phyloP scores from a whole-genome alignment of 2,888 invertebrate species.

The Tinea pellionella region DNA sequence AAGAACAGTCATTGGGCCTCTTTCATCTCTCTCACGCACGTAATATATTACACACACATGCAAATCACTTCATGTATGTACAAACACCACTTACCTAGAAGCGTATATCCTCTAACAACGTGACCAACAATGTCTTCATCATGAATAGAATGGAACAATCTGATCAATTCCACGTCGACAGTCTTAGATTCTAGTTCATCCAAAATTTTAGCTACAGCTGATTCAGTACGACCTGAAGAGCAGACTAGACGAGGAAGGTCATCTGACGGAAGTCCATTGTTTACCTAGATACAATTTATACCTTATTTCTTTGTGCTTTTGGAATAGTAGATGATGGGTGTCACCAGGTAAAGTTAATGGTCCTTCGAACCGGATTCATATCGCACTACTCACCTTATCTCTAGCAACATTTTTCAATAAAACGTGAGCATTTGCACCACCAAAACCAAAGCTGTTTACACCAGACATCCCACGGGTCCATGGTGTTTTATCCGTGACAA shows the following conservation, averaged over 20 bases:
- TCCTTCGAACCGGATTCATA: too few species aligned
- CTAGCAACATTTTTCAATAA: constrained; percentile 72
- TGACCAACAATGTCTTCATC: constrained; percentile 71
- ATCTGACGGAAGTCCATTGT: constrained; percentile 72
- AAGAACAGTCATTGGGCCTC: too few species aligned
- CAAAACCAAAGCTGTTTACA: constrained; percentile 94
- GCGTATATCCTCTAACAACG: constrained; percentile 80
- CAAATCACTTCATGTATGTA: background rate
- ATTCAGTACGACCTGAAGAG: constrained; percentile 83
- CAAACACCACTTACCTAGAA: constrained; percentile 52
- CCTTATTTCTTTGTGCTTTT: too few species aligned
- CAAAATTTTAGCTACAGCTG: constrained; percentile 75
- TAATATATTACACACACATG: too few species aligned
- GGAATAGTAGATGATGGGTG: too few species aligned
- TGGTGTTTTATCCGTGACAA: constrained; percentile 78
- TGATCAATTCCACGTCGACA: constrained; percentile 72
- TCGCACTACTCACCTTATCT: constrained; percentile 58
- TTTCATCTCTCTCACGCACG: too few species aligned
- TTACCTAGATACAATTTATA: constrained; percentile 46
- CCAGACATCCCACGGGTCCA: constrained; percentile 83
- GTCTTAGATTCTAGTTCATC: constrained; percentile 72
- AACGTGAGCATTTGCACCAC: constrained; percentile 86
- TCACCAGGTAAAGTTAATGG: too few species aligned
- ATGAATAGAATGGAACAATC: constrained; percentile 71
- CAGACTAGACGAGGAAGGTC: constrained; percentile 78